These are phyloP conservation scores for Novumbra hubbsi DNA, from an alignment of 2,797 vertebrate species.

Conservation along the genomic window DNA sequence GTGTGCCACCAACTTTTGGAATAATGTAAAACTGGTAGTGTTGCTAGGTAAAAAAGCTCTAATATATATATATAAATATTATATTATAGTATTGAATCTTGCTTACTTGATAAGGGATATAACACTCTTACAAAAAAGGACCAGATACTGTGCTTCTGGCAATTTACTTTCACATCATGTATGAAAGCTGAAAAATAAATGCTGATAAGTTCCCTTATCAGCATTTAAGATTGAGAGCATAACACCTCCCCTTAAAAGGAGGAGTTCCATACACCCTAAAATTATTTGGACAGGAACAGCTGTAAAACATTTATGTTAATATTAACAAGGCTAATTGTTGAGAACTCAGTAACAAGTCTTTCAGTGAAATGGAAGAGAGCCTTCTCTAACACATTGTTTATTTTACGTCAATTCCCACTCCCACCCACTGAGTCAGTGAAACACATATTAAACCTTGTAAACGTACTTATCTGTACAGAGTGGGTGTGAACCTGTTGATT, in stretches of 20 bases:
- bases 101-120: neutral
- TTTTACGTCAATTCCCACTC: conserved; percentile 30
- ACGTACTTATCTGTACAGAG: conserved; percentile 22
- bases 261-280: neutral
- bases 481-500: conserved; percentile 16
- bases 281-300: conserved; percentile 4
- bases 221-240: neutral
- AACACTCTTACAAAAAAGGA: neutral
- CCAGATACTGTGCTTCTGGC: neutral
- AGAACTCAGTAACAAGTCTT: conserved; percentile 36
- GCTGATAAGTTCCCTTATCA: neutral
- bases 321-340: conserved; percentile 14
- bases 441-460: conserved; percentile 33
- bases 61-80: too few species aligned
- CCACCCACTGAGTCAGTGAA: conserved; percentile 32
- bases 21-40: neutral
- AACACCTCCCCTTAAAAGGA: neutral
- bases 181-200: neutral
- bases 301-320: conserved; percentile 19
- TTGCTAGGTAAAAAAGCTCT: neutral
- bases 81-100: neutral
- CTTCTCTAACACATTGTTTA: conserved; percentile 37
- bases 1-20: neutral
- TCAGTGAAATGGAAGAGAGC: conserved; percentile 63
- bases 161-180: neutral